These are phyloP conservation scores for Mythimna pallens DNA, from an alignment of 2,888 invertebrate species.

Conservation along the genomic window DNA sequence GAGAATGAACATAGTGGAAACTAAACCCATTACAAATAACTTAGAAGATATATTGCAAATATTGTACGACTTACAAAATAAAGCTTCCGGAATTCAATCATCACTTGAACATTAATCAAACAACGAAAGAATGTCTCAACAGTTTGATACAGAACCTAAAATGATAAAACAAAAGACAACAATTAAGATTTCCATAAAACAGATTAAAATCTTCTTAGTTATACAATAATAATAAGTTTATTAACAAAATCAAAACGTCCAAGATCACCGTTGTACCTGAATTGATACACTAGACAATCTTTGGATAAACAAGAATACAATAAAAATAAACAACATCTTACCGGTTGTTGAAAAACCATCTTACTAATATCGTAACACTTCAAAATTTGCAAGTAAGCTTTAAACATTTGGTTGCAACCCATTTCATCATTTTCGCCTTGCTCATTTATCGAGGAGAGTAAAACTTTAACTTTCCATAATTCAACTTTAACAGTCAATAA, in stretches of 20 bases:
- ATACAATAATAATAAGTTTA: no score
- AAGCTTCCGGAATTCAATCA: conserved; percentile 25
- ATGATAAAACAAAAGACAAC: neutral
- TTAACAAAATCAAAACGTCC: no score
- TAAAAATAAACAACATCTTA: neutral
- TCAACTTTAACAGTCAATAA: conserved; percentile 20
- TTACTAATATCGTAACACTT: conserved; percentile 21
- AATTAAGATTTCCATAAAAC: no score
- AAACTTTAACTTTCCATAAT: conserved; percentile 17
- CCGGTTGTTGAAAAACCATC: conserved; percentile 22
- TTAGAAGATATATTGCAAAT: no score
- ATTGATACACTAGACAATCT: neutral
- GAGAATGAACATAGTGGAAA: no score
- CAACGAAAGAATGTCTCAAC: conserved; percentile 32
- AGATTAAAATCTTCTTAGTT: no score
- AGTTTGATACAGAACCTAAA: conserved; percentile 42
- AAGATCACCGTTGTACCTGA: no score
- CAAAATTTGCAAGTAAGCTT: conserved; percentile 9
- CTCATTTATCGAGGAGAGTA: neutral
- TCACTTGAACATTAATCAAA: conserved; percentile 30
- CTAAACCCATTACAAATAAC: no score
- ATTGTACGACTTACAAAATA: conserved; percentile 12
- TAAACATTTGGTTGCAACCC: conserved; percentile 4
- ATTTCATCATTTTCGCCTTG: neutral
- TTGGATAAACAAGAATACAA: neutral